Base-by-base conservation (phyloP, 2,888 invertebrate genomes). In the Prenolepis imparis region DNA sequence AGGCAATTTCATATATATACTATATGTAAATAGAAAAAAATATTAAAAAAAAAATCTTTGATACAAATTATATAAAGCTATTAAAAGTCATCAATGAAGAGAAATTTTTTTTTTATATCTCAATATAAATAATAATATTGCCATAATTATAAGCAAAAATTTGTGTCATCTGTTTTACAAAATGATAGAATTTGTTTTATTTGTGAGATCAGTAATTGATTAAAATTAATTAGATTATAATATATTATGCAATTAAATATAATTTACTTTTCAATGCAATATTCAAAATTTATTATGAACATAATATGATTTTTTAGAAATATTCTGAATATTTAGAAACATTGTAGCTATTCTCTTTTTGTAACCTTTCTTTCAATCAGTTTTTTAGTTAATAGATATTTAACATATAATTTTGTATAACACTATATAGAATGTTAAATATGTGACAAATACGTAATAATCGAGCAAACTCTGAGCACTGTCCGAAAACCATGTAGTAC, bases 401-500 rank as follows among this genome's bases (percentile, higher is more conserved):
- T 28, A 39, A 48, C 44, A 64, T 24, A 44, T 44, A 66, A 66
- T 77, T 66, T 77, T 77, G 24, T 52, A 52, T 52, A 48, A 48
- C 36, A 52, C 1, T 55, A 39, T 52, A 64, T 21, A 67, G 36
- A 48, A 4, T 66, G 28, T 66, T 2, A 41, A 74, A 64, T 41
- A 57, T 66, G 12, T 77, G 32, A 36, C 12, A 55, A 64, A 66
- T n/a, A 6, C 32, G 44, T 24, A 74, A 48, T 41, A 44, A 74
- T 64, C 36, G 15, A 66, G 48, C 24, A 64, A 18, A 48, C 4
- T 64, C 24, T 66, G 64, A 66, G 55, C 28, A 11, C 36, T 52
- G 4, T 66, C 66, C 66, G 18, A 77, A 52, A 66, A 77, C 52
- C 75, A 66, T 77, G 64, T 75, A 64, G 18, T 52, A 66, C 28